A percentile compares a stretch with the other conserved stretches of the same genome.
Evolutionary conservation across 2,888 invertebrate genomes (phyloP).

Genomic region (Acleris literana): DNA sequence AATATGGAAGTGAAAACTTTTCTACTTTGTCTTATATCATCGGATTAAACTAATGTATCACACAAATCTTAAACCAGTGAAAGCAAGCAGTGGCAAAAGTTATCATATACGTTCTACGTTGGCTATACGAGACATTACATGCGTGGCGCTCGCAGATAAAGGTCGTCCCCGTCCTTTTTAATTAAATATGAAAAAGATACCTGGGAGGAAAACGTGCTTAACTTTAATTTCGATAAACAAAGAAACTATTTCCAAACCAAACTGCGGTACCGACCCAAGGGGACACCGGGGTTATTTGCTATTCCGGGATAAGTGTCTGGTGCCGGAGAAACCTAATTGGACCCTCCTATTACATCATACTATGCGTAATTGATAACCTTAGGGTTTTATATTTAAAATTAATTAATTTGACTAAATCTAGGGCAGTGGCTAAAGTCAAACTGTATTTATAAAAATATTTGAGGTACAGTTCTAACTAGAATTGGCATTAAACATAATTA

Average conservation of each 20-base stretch:
- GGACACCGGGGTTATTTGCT: slow-evolving; percentile 9
- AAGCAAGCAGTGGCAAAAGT: too few relatives aligned
- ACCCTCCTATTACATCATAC: slow-evolving; percentile 16
- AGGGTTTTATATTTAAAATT: not conserved
- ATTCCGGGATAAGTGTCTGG: slow-evolving; percentile 18
- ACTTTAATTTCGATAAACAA: slow-evolving; percentile 5
- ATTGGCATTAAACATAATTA: too few relatives aligned
- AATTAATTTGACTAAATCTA: not conserved
- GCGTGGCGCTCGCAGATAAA: too few relatives aligned
- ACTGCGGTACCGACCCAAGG: slow-evolving; percentile 5
- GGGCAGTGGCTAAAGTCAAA: too few relatives aligned
- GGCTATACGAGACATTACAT: too few relatives aligned
- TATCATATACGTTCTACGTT: too few relatives aligned
- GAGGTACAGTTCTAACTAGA: too few relatives aligned
- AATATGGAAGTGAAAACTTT: too few relatives aligned
- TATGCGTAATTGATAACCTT: slow-evolving; percentile 17
- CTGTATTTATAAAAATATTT: too few relatives aligned
- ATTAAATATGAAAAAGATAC: not conserved
- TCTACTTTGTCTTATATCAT: too few relatives aligned
- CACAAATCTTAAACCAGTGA: too few relatives aligned
- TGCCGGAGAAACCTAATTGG: slow-evolving; percentile 13
- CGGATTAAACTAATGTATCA: too few relatives aligned
- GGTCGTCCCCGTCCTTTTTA: not conserved
- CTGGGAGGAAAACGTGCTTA: not conserved
- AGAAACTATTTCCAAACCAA: slow-evolving; percentile 14